A percentile compares a stretch with the other conserved stretches of the same genome.
Evolutionary conservation across 1,140 invertebrate species (phyloP).

Genomic region (Lepeophtheirus salmonis): DNA sequence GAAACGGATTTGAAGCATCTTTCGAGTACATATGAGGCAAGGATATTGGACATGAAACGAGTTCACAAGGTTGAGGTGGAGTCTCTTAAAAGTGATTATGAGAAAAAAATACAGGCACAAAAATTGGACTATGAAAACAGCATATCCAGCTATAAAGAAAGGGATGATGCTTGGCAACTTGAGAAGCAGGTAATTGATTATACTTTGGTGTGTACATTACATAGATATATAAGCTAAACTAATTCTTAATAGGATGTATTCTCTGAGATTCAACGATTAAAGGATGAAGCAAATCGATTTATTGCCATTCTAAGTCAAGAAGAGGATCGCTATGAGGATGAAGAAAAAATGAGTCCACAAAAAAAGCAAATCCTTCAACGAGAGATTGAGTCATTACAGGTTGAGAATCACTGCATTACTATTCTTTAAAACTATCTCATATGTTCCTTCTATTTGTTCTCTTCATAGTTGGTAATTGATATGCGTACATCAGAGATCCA

Average conservation of each 20-base stretch:
- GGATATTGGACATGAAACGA: neutral
- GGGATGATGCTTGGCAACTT: constrained; percentile 8
- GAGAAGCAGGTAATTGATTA: constrained; percentile 1
- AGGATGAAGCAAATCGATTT: constrained; percentile 15
- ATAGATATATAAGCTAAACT: neutral
- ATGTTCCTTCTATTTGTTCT: neutral
- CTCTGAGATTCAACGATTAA: constrained; percentile 7
- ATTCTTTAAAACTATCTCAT: neutral
- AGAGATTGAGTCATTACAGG: constrained; percentile 13
- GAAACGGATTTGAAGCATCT: constrained; percentile 8
- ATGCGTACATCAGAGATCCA: constrained; percentile 12
- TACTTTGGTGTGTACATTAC: no score
- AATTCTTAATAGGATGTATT: constrained; percentile 3
- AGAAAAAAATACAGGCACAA: neutral
- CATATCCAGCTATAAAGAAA: neutral
- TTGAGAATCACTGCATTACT: neutral
- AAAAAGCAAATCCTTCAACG: constrained; percentile 1
- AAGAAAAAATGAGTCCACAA: neutral
- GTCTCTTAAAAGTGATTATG: neutral
- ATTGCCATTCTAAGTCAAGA: constrained; percentile 13
- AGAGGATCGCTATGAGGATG: constrained; percentile 1
- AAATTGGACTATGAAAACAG: neutral
- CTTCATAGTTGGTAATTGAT: constrained; percentile 14
- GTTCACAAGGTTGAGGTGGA: constrained; percentile 2
- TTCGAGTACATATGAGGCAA: neutral